Evolutionary conservation across 2,888 invertebrate genomes (phyloP), one percentile per base, ranked within the genome.

Genomic region (Spatulosminthurus flaviceps): DNA sequence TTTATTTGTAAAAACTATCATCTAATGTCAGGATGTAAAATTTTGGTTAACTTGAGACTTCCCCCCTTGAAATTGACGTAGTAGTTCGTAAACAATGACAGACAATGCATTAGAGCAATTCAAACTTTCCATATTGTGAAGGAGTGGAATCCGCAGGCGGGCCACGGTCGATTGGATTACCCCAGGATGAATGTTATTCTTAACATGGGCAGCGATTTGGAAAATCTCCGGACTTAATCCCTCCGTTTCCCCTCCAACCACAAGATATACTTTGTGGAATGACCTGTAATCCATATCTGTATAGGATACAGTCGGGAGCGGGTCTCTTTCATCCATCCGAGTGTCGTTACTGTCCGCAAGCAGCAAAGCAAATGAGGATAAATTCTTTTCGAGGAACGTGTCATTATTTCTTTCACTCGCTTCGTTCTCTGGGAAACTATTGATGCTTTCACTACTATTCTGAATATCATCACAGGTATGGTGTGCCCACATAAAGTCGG

Each of bases 221-320:
- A 86, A 92, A 5, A 94, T 92, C 29, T 92, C 90, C 24, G 89
- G 87, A 88, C 94, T 94, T n/a, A 97, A 89, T 0, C 97, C 95
- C 87, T 93, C 91, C 9, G 95, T 95, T 88, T 97, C 97, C 11
- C 96, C 96, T 19, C 96, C 95, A 83, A 97, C 89, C 43, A 97
- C 90, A 4, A 97, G 87, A 41, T 93, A 90, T 34, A 91, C 89
- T 83, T 92, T 90, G 29, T 89, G 87, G 71, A 88, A 87, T 29
- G 87, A 85, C 0, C 89, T 86, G 87, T 90, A 93, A 85, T 92
- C 89, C 0, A 91, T 87, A 73, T 90, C 87, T 86, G 91, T 91
- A 87, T 94, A 94, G 42, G 92, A 91, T 69, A 91, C 81, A 42
- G 91, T 87, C 28, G 92, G 91, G 79, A 92, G 86, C 86, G 86